phyloP scores from a whole-genome alignment of 2,888 invertebrate genomes.

The Quadriops clusia region DNA sequence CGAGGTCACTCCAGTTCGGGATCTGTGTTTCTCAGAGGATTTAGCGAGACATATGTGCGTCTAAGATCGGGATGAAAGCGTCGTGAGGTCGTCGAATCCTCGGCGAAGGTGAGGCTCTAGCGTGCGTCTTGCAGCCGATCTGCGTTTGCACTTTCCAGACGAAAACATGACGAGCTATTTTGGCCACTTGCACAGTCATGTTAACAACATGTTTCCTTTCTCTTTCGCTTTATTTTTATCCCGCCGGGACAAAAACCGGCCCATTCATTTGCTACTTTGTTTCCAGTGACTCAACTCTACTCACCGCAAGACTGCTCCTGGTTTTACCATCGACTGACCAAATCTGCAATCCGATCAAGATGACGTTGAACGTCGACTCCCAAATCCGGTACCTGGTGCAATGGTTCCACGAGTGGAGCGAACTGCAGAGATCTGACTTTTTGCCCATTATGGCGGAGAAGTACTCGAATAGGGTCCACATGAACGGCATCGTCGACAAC shows the following conservation, averaged over 20 bases:
- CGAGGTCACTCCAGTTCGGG: conserved; percentile 31
- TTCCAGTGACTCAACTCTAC: conserved; percentile 21
- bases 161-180: no score
- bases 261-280: conserved; percentile 11
- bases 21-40: no score
- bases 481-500: conserved; percentile 61
- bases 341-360: conserved; percentile 25
- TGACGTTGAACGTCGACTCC: conserved; percentile 47
- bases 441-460: conserved; percentile 60
- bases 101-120: no score
- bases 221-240: conserved; percentile 16
- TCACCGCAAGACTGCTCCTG: no score
- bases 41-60: no score
- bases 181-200: no score
- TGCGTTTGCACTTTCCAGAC: no score
- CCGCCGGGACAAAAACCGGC: conserved; percentile 11
- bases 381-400: conserved; percentile 72
- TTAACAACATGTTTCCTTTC: conserved; percentile 12
- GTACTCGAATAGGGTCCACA: conserved; percentile 47
- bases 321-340: conserved; percentile 18
- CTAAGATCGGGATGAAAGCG: no score
- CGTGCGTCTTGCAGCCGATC: no score
- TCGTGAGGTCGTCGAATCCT: no score
- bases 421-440: conserved; percentile 76
- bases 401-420: conserved; percentile 86